Conservation (phyloP, 2,797 vertebrate species). For the Sebastes taczanowskii region DNA sequence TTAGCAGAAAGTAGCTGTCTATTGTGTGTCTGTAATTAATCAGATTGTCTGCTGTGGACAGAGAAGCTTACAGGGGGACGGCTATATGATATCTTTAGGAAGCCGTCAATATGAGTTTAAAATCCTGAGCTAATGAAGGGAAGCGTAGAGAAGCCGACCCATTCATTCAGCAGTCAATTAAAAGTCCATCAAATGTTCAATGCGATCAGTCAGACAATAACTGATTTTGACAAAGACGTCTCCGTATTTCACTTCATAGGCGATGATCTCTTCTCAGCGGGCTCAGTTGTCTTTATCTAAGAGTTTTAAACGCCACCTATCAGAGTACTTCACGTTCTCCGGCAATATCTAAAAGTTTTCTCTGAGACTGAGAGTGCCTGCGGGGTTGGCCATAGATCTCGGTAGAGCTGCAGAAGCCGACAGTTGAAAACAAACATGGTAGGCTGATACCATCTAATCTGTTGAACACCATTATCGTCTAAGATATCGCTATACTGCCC, state of each 20-base stretch:
- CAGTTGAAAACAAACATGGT: conserved; percentile 74
- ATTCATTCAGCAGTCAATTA: conserved; percentile 33
- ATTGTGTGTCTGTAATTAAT: conserved; percentile 53
- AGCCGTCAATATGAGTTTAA: conserved; percentile 31
- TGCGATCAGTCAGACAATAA: neutral
- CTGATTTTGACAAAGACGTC: conserved; percentile 6
- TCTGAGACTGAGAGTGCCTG: conserved; percentile 41
- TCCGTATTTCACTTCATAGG: neutral
- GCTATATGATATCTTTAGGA: conserved; percentile 24
- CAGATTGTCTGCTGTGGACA: conserved; percentile 53
- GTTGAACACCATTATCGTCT: conserved; percentile 80
- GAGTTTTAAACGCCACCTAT: conserved; percentile 33
- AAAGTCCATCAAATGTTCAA: conserved; percentile 20
- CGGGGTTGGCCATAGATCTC: conserved; percentile 53
- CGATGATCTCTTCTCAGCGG: conserved; percentile 13
- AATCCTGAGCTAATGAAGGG: conserved; percentile 36
- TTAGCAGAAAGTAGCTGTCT: conserved; percentile 55
- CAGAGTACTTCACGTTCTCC: conserved; percentile 33
- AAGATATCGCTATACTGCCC: conserved; percentile 74
- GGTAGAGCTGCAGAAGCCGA: conserved; percentile 44
- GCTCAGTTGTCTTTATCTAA: conserved; percentile 34
- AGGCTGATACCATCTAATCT: conserved; percentile 76
- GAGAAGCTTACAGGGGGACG: conserved; percentile 31
- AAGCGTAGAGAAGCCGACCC: neutral
- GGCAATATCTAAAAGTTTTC: conserved; percentile 47